Evolutionary conservation across 2,113 vertebrate genomes (phyloP), one percentile per base, ranked within the genome.

Genomic region (Eudyptes chrysolophus): DNA sequence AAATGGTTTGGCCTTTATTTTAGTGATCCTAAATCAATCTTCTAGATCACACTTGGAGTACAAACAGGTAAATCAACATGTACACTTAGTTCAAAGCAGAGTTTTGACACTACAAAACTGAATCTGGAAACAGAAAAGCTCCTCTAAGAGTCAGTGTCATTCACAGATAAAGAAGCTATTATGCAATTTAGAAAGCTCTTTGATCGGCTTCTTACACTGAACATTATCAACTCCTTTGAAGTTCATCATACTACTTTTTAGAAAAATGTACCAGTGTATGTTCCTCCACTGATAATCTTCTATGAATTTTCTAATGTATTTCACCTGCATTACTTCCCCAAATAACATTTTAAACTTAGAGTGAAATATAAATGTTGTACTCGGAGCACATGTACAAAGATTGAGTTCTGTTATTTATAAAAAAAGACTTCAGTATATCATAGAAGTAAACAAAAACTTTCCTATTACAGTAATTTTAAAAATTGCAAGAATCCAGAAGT

Each of bases 61-160:
- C 42, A 87, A 95, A 58, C 60, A 94, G 55, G 77, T 94, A 94
- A 87, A 40, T 57, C 83, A 96, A 94, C 81, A 88, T 44, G 60
- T 86, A 82, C 3, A 1, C 27, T 12, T 55, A 94, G 78, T 91
- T 98, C 96, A 97, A 97, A 97, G 96, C 34, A 89, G 60, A 90
- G 90, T 72, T 94, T 75, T 94, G 93, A 97, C 90, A 96, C 32
- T 75, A 93, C 90, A 96, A 96, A 95, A 97, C 93, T 71, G 79
- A 81, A 84, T 38, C 62, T 92, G 38, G 58, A 94, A 93, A 92
- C 26, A 64, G 84, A 86, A 95, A 94, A 96, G 79, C 79, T 85
- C 86, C 90, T 90, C 72, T 97, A 95, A 94, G 81, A 95, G 85
- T 96, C 82, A 77, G 30, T 86, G 88, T 88, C 96, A 94, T 71